Evolutionary conservation across 1,140 invertebrate genomes (phyloP).

Genomic region (Pachypeltis micranthus): DNA sequence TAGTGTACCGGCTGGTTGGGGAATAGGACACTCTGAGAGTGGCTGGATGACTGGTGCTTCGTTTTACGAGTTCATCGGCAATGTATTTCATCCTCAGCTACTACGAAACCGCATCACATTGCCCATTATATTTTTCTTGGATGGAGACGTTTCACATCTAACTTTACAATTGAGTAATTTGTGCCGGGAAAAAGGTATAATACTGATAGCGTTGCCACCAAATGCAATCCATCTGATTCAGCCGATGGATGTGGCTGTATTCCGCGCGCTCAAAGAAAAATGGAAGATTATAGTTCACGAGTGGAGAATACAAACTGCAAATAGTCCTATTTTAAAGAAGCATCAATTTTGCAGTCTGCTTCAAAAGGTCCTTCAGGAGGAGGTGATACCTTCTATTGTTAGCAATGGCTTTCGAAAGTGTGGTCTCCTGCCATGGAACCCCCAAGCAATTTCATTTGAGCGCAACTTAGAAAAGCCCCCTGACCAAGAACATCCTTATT

Average conservation of each 20-base stretch:
- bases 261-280: conserved; percentile 31
- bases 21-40: conserved; percentile 29
- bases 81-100: conserved; percentile 24
- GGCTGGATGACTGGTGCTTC: background rate
- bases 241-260: conserved; percentile 34
- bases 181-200: conserved; percentile 34
- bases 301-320: conserved; percentile 21
- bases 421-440: conserved; percentile 5
- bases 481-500: background rate
- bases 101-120: conserved; percentile 18
- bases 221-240: conserved; percentile 37
- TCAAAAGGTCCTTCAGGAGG: conserved; percentile 4
- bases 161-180: conserved; percentile 33
- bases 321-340: conserved; percentile 25
- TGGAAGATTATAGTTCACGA: conserved; percentile 31
- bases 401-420: conserved; percentile 15
- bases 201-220: conserved; percentile 33
- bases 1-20: conserved; percentile 30
- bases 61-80: background rate
- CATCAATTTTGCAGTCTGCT: conserved; percentile 16
- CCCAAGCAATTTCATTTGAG: background rate
- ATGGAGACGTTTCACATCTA: conserved; percentile 35
- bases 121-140: conserved; percentile 35
- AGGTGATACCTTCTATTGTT: background rate
- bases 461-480: background rate